Evolutionary conservation across 2,797 vertebrate species (phyloP).

Genomic region (Phyllotis vaccarum): DNA sequence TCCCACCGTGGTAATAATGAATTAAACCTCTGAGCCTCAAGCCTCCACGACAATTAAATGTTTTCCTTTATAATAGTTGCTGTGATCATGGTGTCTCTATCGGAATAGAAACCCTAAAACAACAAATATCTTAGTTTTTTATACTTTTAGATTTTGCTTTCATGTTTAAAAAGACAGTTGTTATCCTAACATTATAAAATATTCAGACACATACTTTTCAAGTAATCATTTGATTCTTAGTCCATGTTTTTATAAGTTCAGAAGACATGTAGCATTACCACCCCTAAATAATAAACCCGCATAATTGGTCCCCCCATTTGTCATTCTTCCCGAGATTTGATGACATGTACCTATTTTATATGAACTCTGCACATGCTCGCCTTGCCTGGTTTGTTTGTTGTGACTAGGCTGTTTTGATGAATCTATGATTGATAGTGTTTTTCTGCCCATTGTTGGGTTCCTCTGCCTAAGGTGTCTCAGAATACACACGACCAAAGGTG

Average conservation of each 20-base stretch:
- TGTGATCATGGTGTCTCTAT: neutral
- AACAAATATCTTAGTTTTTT: neutral
- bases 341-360: neutral
- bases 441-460: neutral
- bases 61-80: neutral
- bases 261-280: neutral
- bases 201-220: neutral
- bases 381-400: neutral
- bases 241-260: neutral
- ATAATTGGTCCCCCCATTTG: neutral
- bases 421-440: neutral
- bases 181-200: neutral
- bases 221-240: neutral
- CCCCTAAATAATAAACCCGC: neutral
- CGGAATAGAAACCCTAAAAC: neutral
- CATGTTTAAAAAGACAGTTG: neutral
- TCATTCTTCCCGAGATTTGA: neutral
- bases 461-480: neutral
- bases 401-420: neutral
- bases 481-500: neutral
- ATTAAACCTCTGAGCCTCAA: neutral
- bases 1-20: neutral
- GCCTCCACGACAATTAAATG: neutral
- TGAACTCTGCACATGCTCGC: neutral
- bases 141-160: slow-evolving; percentile 10